Percentiles rank a stretch among this genome's conserved stretches.
Conservation (phyloP, 2,113 vertebrate species). For the Macaca mulatta region DNA sequence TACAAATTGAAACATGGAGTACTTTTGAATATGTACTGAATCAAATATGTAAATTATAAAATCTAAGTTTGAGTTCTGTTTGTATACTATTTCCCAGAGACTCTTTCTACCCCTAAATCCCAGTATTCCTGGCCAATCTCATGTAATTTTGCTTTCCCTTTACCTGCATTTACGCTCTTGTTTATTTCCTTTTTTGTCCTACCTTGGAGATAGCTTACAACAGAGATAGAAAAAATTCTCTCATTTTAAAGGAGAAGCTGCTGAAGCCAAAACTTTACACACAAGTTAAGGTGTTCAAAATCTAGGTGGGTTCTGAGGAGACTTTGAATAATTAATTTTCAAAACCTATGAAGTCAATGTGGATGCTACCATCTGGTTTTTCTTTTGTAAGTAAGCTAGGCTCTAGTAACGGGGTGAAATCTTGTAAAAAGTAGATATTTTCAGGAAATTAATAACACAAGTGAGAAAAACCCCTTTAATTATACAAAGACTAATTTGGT, state of each 20-base stretch:
- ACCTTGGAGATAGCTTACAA: background rate
- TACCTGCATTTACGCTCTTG: background rate
- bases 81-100: background rate
- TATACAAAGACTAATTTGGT: background rate
- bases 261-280: background rate
- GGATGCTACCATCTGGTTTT: background rate
- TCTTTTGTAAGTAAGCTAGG: background rate
- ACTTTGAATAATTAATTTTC: background rate
- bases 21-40: background rate
- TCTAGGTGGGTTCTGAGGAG: background rate
- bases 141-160: background rate
- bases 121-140: background rate
- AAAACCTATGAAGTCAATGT: background rate
- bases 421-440: background rate
- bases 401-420: background rate
- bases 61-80: background rate
- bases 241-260: background rate
- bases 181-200: background rate
- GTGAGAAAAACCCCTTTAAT: slow-evolving; percentile 25
- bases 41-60: background rate
- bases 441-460: background rate
- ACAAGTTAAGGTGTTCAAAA: background rate
- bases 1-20: background rate
- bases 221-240: background rate
- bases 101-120: background rate